Percentiles rank a stretch among this genome's conserved stretches.
Conservation (phyloP, 2,888 invertebrate species). For the Torymus aiolomorphi region DNA sequence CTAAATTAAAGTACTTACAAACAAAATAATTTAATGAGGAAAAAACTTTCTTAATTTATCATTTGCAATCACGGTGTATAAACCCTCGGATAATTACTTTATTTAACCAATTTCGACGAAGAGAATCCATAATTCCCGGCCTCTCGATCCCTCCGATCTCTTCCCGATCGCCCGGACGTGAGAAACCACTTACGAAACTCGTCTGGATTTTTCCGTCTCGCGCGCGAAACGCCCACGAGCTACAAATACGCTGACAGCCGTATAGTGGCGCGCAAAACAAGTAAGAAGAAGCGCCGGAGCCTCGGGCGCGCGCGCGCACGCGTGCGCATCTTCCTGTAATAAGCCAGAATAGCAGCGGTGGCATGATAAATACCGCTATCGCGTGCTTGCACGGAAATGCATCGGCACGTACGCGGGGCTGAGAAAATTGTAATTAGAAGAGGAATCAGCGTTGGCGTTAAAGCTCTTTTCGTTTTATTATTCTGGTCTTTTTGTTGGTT, state of each 20-base stretch:
- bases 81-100: no score
- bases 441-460: background rate
- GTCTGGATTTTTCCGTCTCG: background rate
- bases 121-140: no score
- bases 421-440: slow-evolving; percentile 23
- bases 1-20: no score
- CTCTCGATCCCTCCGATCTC: no score
- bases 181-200: background rate
- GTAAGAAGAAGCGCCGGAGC: background rate
- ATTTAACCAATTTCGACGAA: no score
- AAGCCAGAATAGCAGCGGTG: slow-evolving; percentile 61
- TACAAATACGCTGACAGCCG: background rate
- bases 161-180: background rate
- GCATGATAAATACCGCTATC: slow-evolving; percentile 64
- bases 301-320: no score
- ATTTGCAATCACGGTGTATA: no score
- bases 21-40: no score
- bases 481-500: no score
- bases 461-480: background rate
- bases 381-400: slow-evolving; percentile 54
- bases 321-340: slow-evolving; percentile 52
- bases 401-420: slow-evolving; percentile 12
- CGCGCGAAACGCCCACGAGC: background rate
- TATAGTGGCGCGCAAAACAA: background rate
- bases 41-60: no score